A percentile compares a stretch with the other conserved stretches of the same genome.
Conservation (phyloP, 1,140 invertebrate species). For the Calosoma granatense region DNA sequence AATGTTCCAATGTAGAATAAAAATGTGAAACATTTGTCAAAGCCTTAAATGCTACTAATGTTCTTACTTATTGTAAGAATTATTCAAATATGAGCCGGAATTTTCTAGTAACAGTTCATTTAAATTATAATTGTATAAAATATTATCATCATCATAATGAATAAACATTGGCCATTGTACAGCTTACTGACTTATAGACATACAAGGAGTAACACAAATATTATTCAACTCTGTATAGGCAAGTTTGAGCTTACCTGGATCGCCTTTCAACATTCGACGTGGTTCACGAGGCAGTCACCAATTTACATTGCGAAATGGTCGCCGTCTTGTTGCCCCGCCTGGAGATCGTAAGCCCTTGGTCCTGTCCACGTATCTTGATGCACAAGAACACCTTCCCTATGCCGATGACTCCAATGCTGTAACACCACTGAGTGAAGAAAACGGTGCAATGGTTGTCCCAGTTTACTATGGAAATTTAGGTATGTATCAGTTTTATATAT, state of each 20-base stretch:
- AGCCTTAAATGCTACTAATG: too few relatives aligned
- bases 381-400: constrained; percentile 92
- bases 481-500: constrained; percentile 22
- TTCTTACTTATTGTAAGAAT: too few relatives aligned
- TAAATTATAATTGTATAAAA: too few relatives aligned
- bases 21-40: too few relatives aligned
- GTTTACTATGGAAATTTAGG: constrained; percentile 75
- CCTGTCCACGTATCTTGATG: constrained; percentile 87
- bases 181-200: too few relatives aligned
- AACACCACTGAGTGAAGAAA: constrained; percentile 96
- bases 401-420: constrained; percentile 96
- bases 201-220: too few relatives aligned
- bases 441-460: constrained; percentile 86
- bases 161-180: too few relatives aligned
- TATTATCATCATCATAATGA: too few relatives aligned
- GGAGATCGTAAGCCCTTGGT: constrained; percentile 89
- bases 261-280: constrained; percentile 84
- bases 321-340: constrained; percentile 48
- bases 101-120: too few relatives aligned
- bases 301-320: constrained; percentile 76
- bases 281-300: constrained; percentile 85
- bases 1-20: too few relatives aligned
- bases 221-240: constrained; percentile 67
- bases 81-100: too few relatives aligned
- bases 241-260: constrained; percentile 91